phyloP scores from a whole-genome alignment of 2,113 vertebrate genomes.

The Sylvilagus bachmani region DNA sequence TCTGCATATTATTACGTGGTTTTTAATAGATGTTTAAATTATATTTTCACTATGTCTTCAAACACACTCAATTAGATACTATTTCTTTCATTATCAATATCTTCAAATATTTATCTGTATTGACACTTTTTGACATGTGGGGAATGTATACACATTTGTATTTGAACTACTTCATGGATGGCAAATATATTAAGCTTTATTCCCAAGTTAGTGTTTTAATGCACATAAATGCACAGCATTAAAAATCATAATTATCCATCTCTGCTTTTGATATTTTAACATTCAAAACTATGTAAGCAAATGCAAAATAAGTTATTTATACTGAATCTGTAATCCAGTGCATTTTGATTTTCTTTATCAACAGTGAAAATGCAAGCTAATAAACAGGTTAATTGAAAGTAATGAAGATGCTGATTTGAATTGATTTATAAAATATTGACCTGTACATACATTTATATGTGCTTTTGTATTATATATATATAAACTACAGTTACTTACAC shows the following conservation, averaged over 20 bases:
- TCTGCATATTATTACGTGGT: not conserved
- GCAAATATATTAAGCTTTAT: not conserved
- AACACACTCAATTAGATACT: not conserved
- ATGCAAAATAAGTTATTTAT: not conserved
- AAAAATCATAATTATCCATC: not conserved
- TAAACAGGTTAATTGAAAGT: not conserved
- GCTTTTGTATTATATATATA: no score
- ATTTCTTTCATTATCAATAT: not conserved
- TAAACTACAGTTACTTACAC: not conserved
- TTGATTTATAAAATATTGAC: not conserved
- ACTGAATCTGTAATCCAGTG: not conserved
- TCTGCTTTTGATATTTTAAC: not conserved
- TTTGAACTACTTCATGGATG: not conserved
- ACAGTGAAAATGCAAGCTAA: not conserved
- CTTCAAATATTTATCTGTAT: not conserved
- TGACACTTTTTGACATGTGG: not conserved
- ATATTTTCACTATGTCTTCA: no score
- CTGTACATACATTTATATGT: not conserved
- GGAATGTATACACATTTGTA: not conserved
- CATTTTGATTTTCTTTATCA: not conserved
- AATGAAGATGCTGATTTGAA: not conserved
- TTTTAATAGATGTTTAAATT: not conserved
- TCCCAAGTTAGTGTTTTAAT: not conserved
- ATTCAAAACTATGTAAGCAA: slow-evolving; percentile 10
- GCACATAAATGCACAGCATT: not conserved